phyloP scores from a whole-genome alignment of 2,888 invertebrate species.

The Bellardia pandia region DNA sequence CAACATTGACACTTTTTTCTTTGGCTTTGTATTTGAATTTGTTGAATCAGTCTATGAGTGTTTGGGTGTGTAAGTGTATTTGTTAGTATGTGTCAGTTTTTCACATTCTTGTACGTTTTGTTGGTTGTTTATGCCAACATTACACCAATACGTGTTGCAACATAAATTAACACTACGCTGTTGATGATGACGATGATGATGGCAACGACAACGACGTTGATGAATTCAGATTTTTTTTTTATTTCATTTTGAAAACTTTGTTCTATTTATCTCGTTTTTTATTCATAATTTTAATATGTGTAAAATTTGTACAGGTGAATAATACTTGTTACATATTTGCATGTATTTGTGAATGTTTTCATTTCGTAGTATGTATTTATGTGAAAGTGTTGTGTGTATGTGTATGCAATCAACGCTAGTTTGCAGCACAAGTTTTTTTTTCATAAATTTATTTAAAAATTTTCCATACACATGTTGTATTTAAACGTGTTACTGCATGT shows the following conservation, averaged over 20 bases:
- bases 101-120: constrained; percentile 18
- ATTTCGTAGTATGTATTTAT: background rate
- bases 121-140: background rate
- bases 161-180: constrained; percentile 66
- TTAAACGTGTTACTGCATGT: constrained; percentile 3
- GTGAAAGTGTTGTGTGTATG: background rate
- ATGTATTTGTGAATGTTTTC: background rate
- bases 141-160: constrained; percentile 52
- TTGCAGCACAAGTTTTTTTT: constrained; percentile 5
- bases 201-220: constrained; percentile 31
- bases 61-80: background rate
- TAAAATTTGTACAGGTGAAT: constrained; percentile 48
- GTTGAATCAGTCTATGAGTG: background rate
- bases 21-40: background rate
- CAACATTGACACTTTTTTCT: constrained; percentile 60
- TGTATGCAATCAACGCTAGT: constrained; percentile 16
- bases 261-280: background rate
- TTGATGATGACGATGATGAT: constrained; percentile 26
- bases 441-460: constrained; percentile 26
- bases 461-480: constrained; percentile 14
- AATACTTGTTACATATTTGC: constrained; percentile 8
- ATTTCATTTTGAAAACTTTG: constrained; percentile 5
- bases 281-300: constrained; percentile 45
- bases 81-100: constrained; percentile 17
- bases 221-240: constrained; percentile 50